Evolutionary conservation across 2,797 vertebrate species (phyloP).

Genomic region (Acrocephalus scirpaceus): DNA sequence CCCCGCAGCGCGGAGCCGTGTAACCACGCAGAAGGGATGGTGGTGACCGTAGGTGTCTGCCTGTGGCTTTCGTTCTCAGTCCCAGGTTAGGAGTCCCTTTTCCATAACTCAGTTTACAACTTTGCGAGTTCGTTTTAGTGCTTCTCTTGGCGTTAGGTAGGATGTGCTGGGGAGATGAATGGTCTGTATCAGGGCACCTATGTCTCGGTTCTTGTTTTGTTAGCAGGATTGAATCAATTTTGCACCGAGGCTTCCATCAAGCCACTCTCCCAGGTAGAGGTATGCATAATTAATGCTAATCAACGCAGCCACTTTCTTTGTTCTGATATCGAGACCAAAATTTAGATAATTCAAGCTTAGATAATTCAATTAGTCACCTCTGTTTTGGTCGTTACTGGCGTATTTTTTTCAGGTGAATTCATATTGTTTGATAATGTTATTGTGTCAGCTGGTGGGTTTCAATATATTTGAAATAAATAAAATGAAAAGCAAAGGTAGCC

Average conservation of each 20-base stretch:
- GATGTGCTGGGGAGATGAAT: slow-evolving; percentile 52
- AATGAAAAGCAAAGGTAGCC: neutral
- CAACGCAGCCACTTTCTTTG: slow-evolving; percentile 72
- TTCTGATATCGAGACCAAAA: slow-evolving; percentile 60
- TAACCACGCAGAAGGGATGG: neutral
- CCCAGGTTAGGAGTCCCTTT: neutral
- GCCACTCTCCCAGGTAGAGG: slow-evolving; percentile 77
- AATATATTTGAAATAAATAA: neutral
- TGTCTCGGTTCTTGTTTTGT: slow-evolving; percentile 78
- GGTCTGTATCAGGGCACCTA: slow-evolving; percentile 51
- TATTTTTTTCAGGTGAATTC: neutral
- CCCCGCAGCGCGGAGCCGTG: fast-evolving
- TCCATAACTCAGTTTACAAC: neutral
- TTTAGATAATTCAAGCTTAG: neutral
- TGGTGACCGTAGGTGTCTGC: neutral
- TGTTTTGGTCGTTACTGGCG: neutral
- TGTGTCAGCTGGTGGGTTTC: neutral
- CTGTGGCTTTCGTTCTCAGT: neutral
- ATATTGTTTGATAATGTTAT: neutral
- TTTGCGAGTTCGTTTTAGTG: neutral
- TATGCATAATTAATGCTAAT: slow-evolving; percentile 77
- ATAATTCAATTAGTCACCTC: neutral
- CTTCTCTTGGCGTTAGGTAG: slow-evolving; percentile 38
- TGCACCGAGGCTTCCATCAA: slow-evolving; percentile 76
- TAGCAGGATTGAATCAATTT: slow-evolving; percentile 78